Evolutionary conservation across 2,113 vertebrate genomes (phyloP), one percentile per base, ranked within the genome.

Genomic region (Daubentonia madagascariensis): DNA sequence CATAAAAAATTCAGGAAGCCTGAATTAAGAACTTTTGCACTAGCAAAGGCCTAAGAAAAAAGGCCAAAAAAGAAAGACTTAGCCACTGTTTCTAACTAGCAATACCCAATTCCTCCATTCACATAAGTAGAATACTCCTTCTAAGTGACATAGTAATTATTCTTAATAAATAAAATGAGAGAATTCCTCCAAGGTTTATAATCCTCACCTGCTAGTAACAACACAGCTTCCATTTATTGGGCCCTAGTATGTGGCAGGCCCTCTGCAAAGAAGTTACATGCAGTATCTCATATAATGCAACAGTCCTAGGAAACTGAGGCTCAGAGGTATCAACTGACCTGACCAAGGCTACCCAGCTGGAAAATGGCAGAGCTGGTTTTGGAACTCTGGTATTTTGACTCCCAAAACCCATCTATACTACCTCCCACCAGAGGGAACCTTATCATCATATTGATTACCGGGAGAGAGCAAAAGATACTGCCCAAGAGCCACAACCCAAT

Each of bases 381-480:
- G 50, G 25, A 92, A 59, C 43, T 70, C 85, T 13, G n/a, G 28
- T 48, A 79, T 85, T 43, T 20, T 43, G 48, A 75, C 59, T 75
- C 59, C 45, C 89, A 94, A 68, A 92, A 76, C 16, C 78, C 54
- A 78, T 11, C 68, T 20, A 84, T 11, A 73, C 35, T 16, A 22
- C 54, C 70, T 57, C 67, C 48, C 48, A 70, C n/a, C 59, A 91
- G 83, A 94, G 20, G 57, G 43, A 83, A 85, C 45, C 72, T 93
- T 97, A 63, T 73, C 73, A 78, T 54, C 35, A 54, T 61, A 95
- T 40, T 81, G 93, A 94, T 96, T 79, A 70, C 63, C 52, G 43
- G 35, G 61, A 93, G 25, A 92, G 80, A 96, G 73, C 89, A 84
- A 94, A 97, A 89, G n/a, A 89, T 48, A 93, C 0, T 89, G 84